Evolutionary conservation across 2,113 vertebrate species (phyloP).

Genomic region (Poecile atricapillus): DNA sequence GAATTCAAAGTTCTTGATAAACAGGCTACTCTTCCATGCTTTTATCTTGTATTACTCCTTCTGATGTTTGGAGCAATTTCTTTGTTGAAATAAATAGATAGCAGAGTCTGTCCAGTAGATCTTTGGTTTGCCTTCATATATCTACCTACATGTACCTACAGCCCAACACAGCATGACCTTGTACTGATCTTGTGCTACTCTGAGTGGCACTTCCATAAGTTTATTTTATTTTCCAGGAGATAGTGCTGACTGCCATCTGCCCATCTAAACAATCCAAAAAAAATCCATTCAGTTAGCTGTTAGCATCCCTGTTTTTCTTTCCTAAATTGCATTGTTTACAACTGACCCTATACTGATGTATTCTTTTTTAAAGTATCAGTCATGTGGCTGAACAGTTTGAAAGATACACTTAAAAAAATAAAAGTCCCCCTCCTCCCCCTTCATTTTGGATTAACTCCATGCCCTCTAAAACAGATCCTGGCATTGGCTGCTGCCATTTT

Average conservation of each 20-base stretch:
- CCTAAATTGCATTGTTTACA: not conserved
- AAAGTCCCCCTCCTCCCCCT: fast-evolving
- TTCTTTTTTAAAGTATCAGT: not conserved
- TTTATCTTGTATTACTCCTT: not conserved
- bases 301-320: not conserved
- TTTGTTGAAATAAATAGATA: not conserved
- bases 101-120: not conserved
- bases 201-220: not conserved
- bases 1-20: not conserved
- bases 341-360: not conserved
- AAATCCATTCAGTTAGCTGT: not conserved
- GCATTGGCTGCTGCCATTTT: not conserved
- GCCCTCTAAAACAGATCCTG: not conserved
- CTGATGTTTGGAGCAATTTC: not conserved
- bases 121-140: not conserved
- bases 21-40: not conserved
- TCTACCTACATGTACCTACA: not conserved
- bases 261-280: not conserved
- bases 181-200: not conserved
- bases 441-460: not conserved
- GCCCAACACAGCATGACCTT: not conserved
- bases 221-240: not conserved
- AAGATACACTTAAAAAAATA: not conserved
- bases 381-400: not conserved
- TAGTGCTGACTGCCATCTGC: not conserved